Conservation (phyloP, 2,797 vertebrate species). For the Centroberyx gerrardi region DNA sequence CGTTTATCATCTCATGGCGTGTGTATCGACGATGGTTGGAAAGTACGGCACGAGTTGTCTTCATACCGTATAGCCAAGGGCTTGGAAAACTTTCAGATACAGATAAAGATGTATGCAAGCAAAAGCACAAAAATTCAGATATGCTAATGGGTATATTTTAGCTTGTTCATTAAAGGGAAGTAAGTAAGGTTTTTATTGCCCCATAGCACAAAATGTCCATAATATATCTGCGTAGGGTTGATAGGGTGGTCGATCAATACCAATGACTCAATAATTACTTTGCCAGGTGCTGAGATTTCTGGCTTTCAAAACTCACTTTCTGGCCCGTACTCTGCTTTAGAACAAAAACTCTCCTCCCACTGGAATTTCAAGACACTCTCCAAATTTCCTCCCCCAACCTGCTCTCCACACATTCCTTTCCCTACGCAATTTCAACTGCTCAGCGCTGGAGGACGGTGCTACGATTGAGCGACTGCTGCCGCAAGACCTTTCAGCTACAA, state of each 20-base stretch:
- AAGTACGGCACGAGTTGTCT: slow-evolving; percentile 2
- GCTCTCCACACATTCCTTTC: not conserved
- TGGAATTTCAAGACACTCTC: not conserved
- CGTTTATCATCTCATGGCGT: slow-evolving; percentile 44
- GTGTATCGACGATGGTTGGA: slow-evolving; percentile 27
- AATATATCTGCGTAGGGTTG: slow-evolving; percentile 2
- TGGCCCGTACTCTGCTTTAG: not conserved
- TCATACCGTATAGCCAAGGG: slow-evolving; percentile 6
- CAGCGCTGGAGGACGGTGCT: not conserved
- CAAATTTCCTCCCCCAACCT: not conserved
- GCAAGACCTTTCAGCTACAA: slow-evolving; percentile 4
- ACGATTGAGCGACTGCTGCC: not conserved
- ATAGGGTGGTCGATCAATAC: not conserved
- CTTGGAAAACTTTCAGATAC: slow-evolving; percentile 12
- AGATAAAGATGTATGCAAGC: too few relatives aligned
- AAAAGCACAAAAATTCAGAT: not conserved
- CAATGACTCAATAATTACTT: not conserved
- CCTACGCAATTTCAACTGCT: not conserved
- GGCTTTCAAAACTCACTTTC: not conserved
- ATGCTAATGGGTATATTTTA: not conserved
- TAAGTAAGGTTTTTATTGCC: too few relatives aligned
- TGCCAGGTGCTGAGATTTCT: not conserved
- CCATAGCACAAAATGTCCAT: not conserved
- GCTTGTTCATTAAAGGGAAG: not conserved
- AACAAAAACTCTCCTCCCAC: not conserved